Conservation (phyloP, 2,888 invertebrate genomes). For the Ophioninae sp. region DNA sequence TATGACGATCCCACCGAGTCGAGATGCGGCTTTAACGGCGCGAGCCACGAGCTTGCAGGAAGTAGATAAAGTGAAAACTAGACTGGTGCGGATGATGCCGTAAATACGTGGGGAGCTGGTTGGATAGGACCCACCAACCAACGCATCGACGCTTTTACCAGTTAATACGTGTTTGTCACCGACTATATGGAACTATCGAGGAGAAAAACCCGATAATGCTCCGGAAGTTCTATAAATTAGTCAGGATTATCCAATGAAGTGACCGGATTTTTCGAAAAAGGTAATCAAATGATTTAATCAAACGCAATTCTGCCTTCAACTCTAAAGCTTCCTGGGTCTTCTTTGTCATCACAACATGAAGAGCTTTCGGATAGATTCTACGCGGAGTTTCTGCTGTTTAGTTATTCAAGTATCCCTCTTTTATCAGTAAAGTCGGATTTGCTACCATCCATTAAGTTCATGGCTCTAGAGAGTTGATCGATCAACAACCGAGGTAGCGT, state of each 20-base stretch:
- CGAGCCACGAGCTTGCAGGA: constrained; percentile 27
- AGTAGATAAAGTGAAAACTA: constrained; percentile 40
- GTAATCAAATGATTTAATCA: no score
- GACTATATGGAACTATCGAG: not conserved
- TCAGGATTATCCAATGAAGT: no score
- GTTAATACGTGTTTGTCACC: not conserved
- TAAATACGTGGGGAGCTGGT: constrained; percentile 27
- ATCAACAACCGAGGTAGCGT: not conserved
- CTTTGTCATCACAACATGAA: not conserved
- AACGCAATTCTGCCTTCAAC: no score
- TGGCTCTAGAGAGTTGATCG: not conserved
- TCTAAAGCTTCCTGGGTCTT: not conserved
- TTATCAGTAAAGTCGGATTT: not conserved
- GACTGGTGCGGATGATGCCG: constrained; percentile 3
- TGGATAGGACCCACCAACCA: not conserved
- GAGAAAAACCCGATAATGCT: not conserved
- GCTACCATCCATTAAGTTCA: not conserved
- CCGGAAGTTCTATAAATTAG: not conserved
- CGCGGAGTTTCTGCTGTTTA: not conserved
- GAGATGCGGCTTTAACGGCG: constrained; percentile 5
- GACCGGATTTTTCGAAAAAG: no score
- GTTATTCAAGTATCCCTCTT: not conserved
- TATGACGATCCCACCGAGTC: constrained; percentile 6
- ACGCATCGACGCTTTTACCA: not conserved
- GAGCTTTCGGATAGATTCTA: not conserved